These are phyloP conservation scores for Eumaeus atala DNA, from an alignment of 1,140 invertebrate genomes.

Conservation along the genomic window DNA sequence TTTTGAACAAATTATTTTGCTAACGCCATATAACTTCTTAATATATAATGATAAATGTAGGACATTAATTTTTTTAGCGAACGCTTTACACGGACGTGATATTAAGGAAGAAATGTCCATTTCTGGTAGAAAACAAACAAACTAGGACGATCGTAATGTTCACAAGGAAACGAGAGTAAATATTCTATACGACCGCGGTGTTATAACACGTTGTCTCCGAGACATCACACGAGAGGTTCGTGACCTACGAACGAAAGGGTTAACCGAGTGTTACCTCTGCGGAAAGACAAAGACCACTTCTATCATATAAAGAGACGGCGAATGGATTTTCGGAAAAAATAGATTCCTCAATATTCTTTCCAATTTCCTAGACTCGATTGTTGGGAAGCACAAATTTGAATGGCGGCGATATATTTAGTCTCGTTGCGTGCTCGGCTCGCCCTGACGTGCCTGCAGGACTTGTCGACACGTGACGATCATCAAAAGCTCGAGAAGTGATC, in stretches of 20 bases:
- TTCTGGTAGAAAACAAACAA: constrained; percentile 26
- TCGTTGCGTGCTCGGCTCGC: neutral
- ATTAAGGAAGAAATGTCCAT: constrained; percentile 29
- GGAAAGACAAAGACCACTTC: constrained; percentile 49
- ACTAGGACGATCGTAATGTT: constrained; percentile 20
- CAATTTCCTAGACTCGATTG: constrained; percentile 15
- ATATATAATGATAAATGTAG: constrained; percentile 36
- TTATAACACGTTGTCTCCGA: constrained; percentile 8
- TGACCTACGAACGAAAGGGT: neutral
- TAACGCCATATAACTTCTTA: constrained; percentile 60
- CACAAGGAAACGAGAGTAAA: constrained; percentile 3
- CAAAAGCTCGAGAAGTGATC: constrained; percentile 7
- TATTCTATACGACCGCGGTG: constrained; percentile 6
- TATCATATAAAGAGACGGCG: constrained; percentile 20
- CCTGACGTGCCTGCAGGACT: neutral
- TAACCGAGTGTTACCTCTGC: constrained; percentile 19
- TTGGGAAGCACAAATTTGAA: constrained; percentile 10
- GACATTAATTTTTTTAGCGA: constrained; percentile 35
- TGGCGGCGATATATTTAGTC: neutral
- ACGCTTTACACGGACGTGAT: constrained; percentile 52
- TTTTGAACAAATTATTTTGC: constrained; percentile 69
- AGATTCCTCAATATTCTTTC: constrained; percentile 29
- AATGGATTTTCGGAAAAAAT: constrained; percentile 23
- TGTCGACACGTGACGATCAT: neutral
- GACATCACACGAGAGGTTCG: constrained; percentile 6